A percentile compares a stretch with the other conserved stretches of the same genome.
These are phyloP conservation scores for Bothrops jararaca DNA, from an alignment of 2,113 vertebrate species.

Conservation along the genomic window DNA sequence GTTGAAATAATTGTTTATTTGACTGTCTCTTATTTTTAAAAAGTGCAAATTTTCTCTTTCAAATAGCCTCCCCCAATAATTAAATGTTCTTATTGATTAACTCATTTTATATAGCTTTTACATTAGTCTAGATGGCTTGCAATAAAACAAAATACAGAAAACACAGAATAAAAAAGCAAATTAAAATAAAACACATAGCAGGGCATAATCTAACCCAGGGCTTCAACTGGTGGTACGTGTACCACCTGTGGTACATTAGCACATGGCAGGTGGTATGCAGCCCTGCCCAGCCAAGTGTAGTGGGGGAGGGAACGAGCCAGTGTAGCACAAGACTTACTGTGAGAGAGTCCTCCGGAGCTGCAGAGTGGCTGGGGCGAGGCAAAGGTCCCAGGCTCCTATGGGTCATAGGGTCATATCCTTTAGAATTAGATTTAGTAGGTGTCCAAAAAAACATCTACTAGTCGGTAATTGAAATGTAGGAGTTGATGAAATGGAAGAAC, in stretches of 20 bases:
- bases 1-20: neutral
- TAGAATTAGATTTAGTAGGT: neutral
- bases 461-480: neutral
- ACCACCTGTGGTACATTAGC: too few relatives aligned
- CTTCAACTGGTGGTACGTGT: too few relatives aligned
- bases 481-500: neutral
- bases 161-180: neutral
- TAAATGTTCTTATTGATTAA: conserved; percentile 11
- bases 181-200: neutral
- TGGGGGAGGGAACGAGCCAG: too few relatives aligned
- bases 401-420: neutral
- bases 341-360: too few relatives aligned
- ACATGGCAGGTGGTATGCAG: too few relatives aligned
- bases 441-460: neutral
- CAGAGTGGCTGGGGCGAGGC: too few relatives aligned
- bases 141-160: neutral
- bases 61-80: conserved; percentile 14
- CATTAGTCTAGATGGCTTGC: neutral
- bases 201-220: neutral
- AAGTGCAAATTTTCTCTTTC: conserved; percentile 23
- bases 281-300: too few relatives aligned
- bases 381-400: neutral
- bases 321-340: too few relatives aligned
- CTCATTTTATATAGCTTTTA: neutral
- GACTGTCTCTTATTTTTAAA: neutral